Conservation (phyloP, 1,140 invertebrate species). For the Stegodyphus mimosarum region DNA sequence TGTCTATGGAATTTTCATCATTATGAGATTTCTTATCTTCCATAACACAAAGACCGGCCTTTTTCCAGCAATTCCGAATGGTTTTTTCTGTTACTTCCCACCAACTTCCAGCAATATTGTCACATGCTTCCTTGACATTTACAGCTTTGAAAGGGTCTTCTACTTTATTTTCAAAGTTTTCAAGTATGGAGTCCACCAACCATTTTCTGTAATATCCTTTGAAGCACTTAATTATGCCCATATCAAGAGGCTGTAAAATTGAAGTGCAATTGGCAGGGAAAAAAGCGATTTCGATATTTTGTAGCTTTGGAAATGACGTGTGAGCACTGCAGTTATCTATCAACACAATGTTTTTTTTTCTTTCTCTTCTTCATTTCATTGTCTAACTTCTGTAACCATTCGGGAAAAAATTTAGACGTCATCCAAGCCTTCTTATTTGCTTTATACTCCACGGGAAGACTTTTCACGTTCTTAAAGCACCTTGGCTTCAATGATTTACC, state of each 20-base stretch:
- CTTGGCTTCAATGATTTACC: too few relatives aligned
- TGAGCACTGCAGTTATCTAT: too few relatives aligned
- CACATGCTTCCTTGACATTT: too few relatives aligned
- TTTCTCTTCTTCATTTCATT: too few relatives aligned
- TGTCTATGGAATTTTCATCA: constrained; percentile 8
- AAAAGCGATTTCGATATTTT: constrained; percentile 7
- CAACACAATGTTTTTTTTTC: too few relatives aligned
- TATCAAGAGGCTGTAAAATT: constrained; percentile 4
- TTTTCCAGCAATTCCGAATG: constrained; percentile 13
- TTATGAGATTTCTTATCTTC: constrained; percentile 2
- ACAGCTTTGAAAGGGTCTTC: constrained; percentile 11
- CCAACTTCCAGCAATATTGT: constrained; percentile 1
- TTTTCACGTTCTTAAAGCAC: too few relatives aligned
- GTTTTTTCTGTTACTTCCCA: constrained; percentile 18
- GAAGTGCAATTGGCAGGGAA: constrained; percentile 6
- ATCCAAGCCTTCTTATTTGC: too few relatives aligned
- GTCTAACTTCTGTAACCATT: too few relatives aligned
- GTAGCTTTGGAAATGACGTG: neutral
- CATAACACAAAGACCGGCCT: constrained; percentile 4
- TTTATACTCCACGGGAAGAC: too few relatives aligned
- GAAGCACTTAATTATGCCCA: constrained; percentile 18
- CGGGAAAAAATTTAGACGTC: too few relatives aligned
- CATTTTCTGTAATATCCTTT: constrained; percentile 8
- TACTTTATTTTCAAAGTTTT: constrained; percentile 13
- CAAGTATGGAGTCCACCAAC: constrained; percentile 1